Evolutionary conservation across 2,113 vertebrate species (phyloP).

Genomic region (Saccopteryx bilineata): DNA sequence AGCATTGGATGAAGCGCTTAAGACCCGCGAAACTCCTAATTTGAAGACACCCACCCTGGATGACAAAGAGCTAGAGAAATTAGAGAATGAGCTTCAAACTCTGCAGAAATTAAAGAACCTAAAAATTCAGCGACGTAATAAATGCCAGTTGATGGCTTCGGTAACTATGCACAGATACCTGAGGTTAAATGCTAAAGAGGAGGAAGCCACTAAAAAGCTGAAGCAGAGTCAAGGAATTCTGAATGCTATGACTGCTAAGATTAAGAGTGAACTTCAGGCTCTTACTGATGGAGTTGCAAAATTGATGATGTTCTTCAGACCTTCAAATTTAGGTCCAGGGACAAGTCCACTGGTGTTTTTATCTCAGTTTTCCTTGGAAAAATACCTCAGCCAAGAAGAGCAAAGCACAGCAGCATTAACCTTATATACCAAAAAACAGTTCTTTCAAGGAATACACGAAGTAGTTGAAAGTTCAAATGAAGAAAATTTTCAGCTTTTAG

Average conservation of each 20-base stretch:
- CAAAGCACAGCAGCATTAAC: conserved; percentile 91
- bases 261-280: conserved; percentile 88
- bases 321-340: conserved; percentile 64
- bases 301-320: conserved; percentile 87
- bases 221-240: conserved; percentile 86
- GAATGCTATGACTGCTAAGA: conserved; percentile 86
- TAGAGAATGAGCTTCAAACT: conserved; percentile 90
- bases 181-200: conserved; percentile 83
- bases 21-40: conserved; percentile 85
- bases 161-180: conserved; percentile 84
- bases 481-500: conserved; percentile 89
- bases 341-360: conserved; percentile 85
- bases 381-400: conserved; percentile 93
- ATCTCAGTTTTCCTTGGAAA: conserved; percentile 91
- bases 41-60: conserved; percentile 69
- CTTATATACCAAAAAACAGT: conserved; percentile 88
- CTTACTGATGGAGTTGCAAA: conserved; percentile 86
- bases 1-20: conserved; percentile 91
- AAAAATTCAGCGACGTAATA: conserved; percentile 89
- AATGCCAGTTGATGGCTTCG: conserved; percentile 89
- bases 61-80: conserved; percentile 83
- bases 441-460: conserved; percentile 88
- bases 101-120: conserved; percentile 90
- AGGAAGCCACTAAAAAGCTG: conserved; percentile 79
- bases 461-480: conserved; percentile 89